Percentiles rank a stretch among this genome's conserved stretches.
These are phyloP conservation scores for Scaptomyza parva DNA, from an alignment of 2,888 invertebrate species.

Conservation along the genomic window DNA sequence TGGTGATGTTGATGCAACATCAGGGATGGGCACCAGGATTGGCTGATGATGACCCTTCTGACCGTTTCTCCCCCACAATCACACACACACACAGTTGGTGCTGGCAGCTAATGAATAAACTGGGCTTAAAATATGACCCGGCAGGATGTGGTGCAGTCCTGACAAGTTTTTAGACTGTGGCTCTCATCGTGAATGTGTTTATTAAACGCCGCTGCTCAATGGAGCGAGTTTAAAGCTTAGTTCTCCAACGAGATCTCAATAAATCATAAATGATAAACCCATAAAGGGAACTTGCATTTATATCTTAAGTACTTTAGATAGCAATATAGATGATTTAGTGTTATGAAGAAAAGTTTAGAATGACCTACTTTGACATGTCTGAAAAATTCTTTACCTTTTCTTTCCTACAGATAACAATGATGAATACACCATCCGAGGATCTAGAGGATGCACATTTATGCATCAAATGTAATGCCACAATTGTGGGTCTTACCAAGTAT, in stretches of 20 bases:
- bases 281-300: not conserved
- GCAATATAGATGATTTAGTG: no score
- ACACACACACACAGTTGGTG: not conserved
- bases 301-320: not conserved
- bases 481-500: conserved; percentile 94
- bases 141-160: conserved; percentile 26
- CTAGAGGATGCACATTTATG: conserved; percentile 94
- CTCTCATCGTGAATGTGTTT: conserved; percentile 9
- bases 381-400: not conserved
- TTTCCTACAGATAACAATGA: conserved; percentile 3
- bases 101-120: conserved; percentile 65
- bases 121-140: conserved; percentile 58
- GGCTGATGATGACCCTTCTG: conserved; percentile 9
- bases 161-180: not conserved
- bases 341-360: not conserved
- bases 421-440: conserved; percentile 84
- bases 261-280: conserved; percentile 22
- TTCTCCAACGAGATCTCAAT: conserved; percentile 20
- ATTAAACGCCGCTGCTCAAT: conserved; percentile 8
- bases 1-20: conserved; percentile 60
- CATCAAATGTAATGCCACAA: conserved; percentile 93
- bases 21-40: conserved; percentile 39
- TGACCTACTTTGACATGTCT: no score
- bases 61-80: no score
- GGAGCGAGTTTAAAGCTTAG: conserved; percentile 21